Evolutionary conservation across 1,140 invertebrate genomes (phyloP), one percentile per base, ranked within the genome.

Genomic region (Maconellicoccus hirsutus): DNA sequence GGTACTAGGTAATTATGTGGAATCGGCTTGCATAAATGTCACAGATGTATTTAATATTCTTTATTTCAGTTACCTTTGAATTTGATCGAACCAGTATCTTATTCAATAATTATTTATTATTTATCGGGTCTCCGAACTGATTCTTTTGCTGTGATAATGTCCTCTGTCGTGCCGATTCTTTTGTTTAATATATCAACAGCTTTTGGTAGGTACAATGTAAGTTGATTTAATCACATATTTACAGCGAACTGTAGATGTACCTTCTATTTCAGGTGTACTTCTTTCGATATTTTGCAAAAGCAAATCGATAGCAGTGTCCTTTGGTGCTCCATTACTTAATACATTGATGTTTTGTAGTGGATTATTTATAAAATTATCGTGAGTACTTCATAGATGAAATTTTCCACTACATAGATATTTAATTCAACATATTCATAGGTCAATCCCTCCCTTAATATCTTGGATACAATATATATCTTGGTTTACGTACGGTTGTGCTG

Each of bases 401-500:
- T 33, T n/a, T 12, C 29, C 12, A 33, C 3, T 33, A 22, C 6
- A 3, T 19, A 59, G 6, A 16, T 16, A 6, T 4, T 7, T 59
- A 59, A 59, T 59, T 59, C 3, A 19, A 7, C 4, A n/a, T 59
- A 7, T 59, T 22, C 52, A 29, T 77, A 90, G 90, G 73, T 86
- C 92, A 1, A 80, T 95, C 71, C 92, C 94, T 0, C 77, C 80
- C 72, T 89, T 90, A 73, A 82, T 96, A 29, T 82, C 84, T 25
- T 96, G 93, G 91, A 83, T 93, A 0, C 88, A 90, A 76, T 93
- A 94, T 78, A 76, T 96, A 10, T 96, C 93, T 0, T 98, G 94
- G 93, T 84, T 98, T 76, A 87, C 92, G 79, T 96, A 96, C 79
- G 89, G 90, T 1, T 94, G 90, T 76, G 94, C 97, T 83, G 87